Evolutionary conservation across 2,113 vertebrate species (phyloP).

Genomic region (Gopherus flavomarginatus): DNA sequence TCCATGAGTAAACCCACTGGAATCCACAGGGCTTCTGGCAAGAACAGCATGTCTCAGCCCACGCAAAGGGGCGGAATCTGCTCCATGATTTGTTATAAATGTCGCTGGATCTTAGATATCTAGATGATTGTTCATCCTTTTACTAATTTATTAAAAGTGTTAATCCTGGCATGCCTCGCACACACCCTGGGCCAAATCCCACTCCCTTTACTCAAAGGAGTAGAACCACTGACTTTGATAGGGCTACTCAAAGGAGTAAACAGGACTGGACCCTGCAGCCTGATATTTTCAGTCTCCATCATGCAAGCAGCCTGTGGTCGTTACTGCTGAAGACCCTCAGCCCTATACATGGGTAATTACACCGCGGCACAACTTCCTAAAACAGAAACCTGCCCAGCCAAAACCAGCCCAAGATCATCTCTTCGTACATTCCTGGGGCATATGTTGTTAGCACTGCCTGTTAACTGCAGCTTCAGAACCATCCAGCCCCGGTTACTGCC

Average conservation of each 20-base stretch:
- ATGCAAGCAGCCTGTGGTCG: neutral
- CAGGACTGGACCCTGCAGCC: rapidly evolving
- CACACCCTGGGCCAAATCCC: neutral
- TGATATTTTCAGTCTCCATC: neutral
- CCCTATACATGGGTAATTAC: neutral
- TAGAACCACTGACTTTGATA: neutral
- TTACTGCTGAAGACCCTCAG: neutral
- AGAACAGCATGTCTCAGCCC: rapidly evolving
- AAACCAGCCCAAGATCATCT: neutral
- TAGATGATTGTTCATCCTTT: neutral
- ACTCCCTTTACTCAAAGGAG: too few relatives aligned
- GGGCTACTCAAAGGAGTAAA: neutral
- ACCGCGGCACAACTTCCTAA: neutral
- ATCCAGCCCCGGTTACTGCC: neutral
- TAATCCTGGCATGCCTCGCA: too few relatives aligned
- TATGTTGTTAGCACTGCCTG: rapidly evolving
- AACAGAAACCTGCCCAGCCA: neutral
- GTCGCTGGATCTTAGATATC: neutral
- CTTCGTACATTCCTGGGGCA: neutral
- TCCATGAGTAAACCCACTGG: rapidly evolving
- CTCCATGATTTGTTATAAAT: rapidly evolving
- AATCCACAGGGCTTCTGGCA: neutral
- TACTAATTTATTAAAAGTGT: rapidly evolving
- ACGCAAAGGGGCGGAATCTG: neutral
- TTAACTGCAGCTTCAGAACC: neutral